Conservation (phyloP, 2,797 vertebrate species). For the Pantherophis vulpinus region DNA sequence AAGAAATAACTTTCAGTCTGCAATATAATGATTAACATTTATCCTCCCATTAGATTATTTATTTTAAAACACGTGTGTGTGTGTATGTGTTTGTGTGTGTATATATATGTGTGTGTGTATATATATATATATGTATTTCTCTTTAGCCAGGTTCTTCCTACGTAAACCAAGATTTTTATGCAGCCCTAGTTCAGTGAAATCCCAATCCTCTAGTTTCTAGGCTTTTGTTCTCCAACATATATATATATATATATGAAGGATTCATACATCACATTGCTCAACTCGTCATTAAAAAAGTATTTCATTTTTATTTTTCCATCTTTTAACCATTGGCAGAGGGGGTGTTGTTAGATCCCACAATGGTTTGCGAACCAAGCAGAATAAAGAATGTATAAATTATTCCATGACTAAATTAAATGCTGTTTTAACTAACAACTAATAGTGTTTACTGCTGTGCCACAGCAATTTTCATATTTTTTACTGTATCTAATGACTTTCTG, state of each 20-base stretch:
- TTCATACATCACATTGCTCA: constrained; percentile 21
- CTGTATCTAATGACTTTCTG: constrained; percentile 86
- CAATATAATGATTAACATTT: neutral
- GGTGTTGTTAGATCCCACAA: constrained; percentile 49
- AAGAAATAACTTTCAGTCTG: neutral
- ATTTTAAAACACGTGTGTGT: neutral
- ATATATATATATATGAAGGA: neutral
- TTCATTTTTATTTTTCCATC: constrained; percentile 49
- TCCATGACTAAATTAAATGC: constrained; percentile 81
- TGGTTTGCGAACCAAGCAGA: constrained; percentile 73
- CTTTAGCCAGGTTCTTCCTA: no score
- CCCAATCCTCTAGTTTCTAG: no score
- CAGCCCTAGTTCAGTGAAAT: no score
- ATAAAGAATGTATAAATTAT: constrained; percentile 75
- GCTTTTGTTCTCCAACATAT: no score
- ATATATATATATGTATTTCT: no score
- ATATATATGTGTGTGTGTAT: no score
- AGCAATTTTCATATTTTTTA: constrained; percentile 84
- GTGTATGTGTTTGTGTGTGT: no score
- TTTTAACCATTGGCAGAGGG: constrained; percentile 47
- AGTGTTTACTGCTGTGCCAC: constrained; percentile 83
- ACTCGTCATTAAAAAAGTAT: constrained; percentile 23
- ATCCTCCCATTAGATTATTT: neutral
- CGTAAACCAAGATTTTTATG: no score
- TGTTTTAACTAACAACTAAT: constrained; percentile 86